Percentiles rank a stretch among this genome's conserved stretches.
Evolutionary conservation across 1,140 invertebrate genomes (phyloP).

Genomic region (Neotoxoptera formosana): DNA sequence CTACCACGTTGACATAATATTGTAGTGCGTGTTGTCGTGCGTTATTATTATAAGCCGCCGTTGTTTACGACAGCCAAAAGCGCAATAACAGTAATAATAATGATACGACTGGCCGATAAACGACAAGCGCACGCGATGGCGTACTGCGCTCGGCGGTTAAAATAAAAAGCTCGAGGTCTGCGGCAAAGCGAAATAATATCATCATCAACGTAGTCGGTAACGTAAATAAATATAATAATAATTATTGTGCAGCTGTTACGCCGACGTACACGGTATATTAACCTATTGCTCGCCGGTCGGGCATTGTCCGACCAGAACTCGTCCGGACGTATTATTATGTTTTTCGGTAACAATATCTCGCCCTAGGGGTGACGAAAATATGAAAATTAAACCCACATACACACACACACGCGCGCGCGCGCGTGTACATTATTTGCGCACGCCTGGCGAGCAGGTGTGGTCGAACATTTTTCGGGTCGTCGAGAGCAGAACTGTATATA

Average conservation of each 20-base stretch:
- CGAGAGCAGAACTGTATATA: neutral
- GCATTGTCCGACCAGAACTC: neutral
- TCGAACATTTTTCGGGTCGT: neutral
- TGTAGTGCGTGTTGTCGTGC: neutral
- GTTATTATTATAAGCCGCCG: neutral
- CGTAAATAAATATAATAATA: neutral
- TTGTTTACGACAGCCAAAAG: neutral
- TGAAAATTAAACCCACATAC: neutral
- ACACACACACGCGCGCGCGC: no score
- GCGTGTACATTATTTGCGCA: neutral
- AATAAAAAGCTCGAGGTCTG: neutral
- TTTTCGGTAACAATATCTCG: neutral
- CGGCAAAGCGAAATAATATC: neutral
- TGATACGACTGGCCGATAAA: conserved; percentile 2
- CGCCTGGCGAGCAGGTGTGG: neutral
- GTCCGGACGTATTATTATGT: neutral
- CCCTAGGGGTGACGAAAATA: neutral
- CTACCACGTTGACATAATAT: neutral
- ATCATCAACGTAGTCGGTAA: neutral
- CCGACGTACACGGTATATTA: neutral
- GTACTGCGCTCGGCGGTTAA: neutral
- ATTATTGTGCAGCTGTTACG: neutral
- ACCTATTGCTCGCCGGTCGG: neutral
- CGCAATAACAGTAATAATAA: neutral
- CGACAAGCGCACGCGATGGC: neutral